These are phyloP conservation scores for Limnephilus rhombicus DNA, from an alignment of 2,888 invertebrate genomes.

Conservation along the genomic window DNA sequence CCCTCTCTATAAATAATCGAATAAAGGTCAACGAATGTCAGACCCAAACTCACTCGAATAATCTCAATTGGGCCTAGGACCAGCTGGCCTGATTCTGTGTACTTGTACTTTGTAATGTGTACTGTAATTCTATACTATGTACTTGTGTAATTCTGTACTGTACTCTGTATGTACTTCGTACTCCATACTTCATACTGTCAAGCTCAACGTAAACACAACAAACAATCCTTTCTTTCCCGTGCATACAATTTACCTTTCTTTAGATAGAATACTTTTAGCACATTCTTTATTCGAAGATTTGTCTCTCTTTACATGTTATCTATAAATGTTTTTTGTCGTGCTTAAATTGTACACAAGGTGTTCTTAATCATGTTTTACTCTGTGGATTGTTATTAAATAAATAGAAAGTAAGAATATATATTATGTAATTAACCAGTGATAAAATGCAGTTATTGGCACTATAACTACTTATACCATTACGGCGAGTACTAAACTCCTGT, in stretches of 20 bases:
- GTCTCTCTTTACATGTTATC: constrained; percentile 78
- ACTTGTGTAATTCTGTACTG: neutral
- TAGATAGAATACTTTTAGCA: constrained; percentile 77
- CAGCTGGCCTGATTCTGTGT: constrained; percentile 11
- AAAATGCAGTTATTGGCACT: constrained; percentile 80
- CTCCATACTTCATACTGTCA: constrained; percentile 56
- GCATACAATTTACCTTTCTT: constrained; percentile 52
- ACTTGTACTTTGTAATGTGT: neutral
- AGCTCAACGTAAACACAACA: constrained; percentile 60
- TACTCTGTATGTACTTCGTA: constrained; percentile 5
- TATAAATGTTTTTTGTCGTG: constrained; percentile 80
- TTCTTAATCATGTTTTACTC: constrained; percentile 70
- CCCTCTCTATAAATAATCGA: constrained; percentile 62
- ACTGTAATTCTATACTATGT: neutral
- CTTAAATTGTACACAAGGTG: constrained; percentile 76
- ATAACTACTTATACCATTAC: constrained; percentile 66
- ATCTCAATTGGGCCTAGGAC: constrained; percentile 21
- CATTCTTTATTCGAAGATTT: constrained; percentile 76
- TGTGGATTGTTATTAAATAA: constrained; percentile 78
- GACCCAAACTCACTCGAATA: constrained; percentile 46
- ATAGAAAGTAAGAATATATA: constrained; percentile 75
- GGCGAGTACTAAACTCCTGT: constrained; percentile 1
- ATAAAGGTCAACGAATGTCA: constrained; percentile 65
- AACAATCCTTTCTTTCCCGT: constrained; percentile 59
- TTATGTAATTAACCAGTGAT: constrained; percentile 71